phyloP scores from a whole-genome alignment of 1,140 invertebrate species.

The Globodera ellingtonae region DNA sequence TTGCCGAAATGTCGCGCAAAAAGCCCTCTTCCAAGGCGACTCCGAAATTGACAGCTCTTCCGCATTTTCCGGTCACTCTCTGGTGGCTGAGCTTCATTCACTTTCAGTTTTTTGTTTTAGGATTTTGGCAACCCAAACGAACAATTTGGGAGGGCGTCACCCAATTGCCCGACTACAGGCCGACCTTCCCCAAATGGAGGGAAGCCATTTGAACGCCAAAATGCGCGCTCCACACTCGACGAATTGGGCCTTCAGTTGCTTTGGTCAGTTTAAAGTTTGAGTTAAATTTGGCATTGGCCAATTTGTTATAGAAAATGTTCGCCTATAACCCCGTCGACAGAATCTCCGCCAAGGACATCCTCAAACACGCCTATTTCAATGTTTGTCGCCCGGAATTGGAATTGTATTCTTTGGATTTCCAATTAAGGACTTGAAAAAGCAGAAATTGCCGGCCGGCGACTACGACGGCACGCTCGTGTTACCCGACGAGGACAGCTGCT shows the following conservation, averaged over 20 bases:
- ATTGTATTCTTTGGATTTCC: background rate
- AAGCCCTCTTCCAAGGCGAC: slow-evolving; percentile 90
- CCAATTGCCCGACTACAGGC: slow-evolving; percentile 82
- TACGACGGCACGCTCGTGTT: slow-evolving; percentile 50
- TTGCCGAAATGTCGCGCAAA: slow-evolving; percentile 89
- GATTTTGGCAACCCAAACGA: slow-evolving; percentile 85
- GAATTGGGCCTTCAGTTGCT: slow-evolving; percentile 73
- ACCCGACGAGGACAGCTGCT: slow-evolving; percentile 20
- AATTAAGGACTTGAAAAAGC: slow-evolving; percentile 66
- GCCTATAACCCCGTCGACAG: slow-evolving; percentile 78
- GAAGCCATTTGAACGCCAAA: slow-evolving; percentile 70
- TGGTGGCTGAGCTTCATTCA: too few relatives aligned
- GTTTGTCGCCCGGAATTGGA: background rate
- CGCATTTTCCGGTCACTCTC: slow-evolving; percentile 78
- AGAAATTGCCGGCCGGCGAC: slow-evolving; percentile 45
- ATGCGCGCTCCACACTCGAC: slow-evolving; percentile 62
- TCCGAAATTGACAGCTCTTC: slow-evolving; percentile 92
- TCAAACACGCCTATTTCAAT: slow-evolving; percentile 78
- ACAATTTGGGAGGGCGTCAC: slow-evolving; percentile 85
- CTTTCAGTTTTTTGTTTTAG: slow-evolving; percentile 10
- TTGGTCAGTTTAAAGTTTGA: slow-evolving; percentile 67
- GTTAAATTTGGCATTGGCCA: background rate
- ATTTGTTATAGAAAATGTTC: slow-evolving; percentile 75
- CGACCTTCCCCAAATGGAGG: slow-evolving; percentile 86
- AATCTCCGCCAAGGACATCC: slow-evolving; percentile 75